Evolutionary conservation across 2,888 invertebrate species (phyloP), one percentile per base, ranked within the genome.

Genomic region (Amphipyra tragopoginis): DNA sequence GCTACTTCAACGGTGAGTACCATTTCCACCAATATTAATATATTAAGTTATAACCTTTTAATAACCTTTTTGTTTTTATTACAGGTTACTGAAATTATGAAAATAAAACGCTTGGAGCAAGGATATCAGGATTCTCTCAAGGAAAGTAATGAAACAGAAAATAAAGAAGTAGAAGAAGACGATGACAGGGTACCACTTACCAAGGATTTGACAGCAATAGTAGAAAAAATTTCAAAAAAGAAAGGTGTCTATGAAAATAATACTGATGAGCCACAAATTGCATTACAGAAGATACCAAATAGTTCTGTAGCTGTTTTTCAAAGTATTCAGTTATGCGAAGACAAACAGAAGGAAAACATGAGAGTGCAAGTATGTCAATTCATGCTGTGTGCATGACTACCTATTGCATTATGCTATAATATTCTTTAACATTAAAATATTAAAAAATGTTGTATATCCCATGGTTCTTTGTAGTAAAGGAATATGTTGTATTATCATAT

Each of bases 301-400:
- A 96, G 95, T 75, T 89, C 93, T 47, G 94, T 94, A 39, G 97
- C 96, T 29, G 96, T 97, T 0, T 97, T 96, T 86, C 97, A 97
- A 89, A 97, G 96, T 61, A 81, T 96, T 61, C 81, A 89, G 39
- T 63, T 74, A 72, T 58, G 79, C 58, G 82, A 83, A 73, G 84
- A 89, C 61, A 86, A 79, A 75, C 86, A 89, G 45, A 83, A 86
- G 33, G 90, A 93, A 72, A 92, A 90, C 74, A 97, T 97, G 90
- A 95, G 95, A 82, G 90, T 93, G 14, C 96, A 97, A 90, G 96
- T 96, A 91, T 83, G 83, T 77, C n/a, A 33, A 15, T 60, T 52
- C 33, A 57, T 52, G 49, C 14, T 21, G 11, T 38, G 5, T 11
- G 21, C 29, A 43, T 21, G 42, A 21, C 15, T 21, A n/a, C n/a